These are phyloP conservation scores for Mormyrus hasselquistii DNA, from an alignment of 2,797 vertebrate species.

Conservation along the genomic window DNA sequence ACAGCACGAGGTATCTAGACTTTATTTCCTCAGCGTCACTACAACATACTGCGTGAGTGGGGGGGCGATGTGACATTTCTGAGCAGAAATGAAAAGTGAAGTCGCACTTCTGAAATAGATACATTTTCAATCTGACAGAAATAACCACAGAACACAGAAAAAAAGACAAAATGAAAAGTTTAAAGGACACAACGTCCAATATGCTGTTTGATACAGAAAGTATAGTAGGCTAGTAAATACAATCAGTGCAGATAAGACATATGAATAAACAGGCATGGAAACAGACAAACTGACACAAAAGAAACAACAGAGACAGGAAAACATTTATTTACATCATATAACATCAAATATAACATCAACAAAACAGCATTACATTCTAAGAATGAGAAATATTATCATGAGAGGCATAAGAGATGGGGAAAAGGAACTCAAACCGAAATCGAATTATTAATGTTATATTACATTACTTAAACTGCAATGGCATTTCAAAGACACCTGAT, in stretches of 20 bases:
- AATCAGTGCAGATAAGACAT: not conserved
- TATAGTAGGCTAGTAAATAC: not conserved
- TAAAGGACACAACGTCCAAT: not conserved
- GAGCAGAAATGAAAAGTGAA: not conserved
- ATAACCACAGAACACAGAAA: not conserved
- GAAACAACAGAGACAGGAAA: not conserved
- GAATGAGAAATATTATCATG: not conserved
- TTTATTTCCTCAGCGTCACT: not conserved
- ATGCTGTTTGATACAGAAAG: not conserved
- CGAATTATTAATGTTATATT: not conserved
- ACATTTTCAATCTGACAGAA: not conserved
- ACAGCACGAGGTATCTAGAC: not conserved
- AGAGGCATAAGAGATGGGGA: not conserved
- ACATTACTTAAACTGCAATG: not conserved
- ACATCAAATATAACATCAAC: not conserved
- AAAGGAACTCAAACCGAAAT: not conserved
- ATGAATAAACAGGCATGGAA: not conserved
- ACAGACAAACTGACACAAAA: not conserved
- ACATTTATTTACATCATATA: not conserved
- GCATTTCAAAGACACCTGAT: not conserved
- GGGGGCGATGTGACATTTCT: not conserved
- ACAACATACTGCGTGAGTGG: not conserved
- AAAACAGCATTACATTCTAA: not conserved
- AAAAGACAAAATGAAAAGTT: not conserved
- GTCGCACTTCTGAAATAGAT: not conserved